Percentiles rank a stretch among this genome's conserved stretches.
These are phyloP conservation scores for Spodoptera picta DNA, from an alignment of 2,888 invertebrate species.

Conservation along the genomic window DNA sequence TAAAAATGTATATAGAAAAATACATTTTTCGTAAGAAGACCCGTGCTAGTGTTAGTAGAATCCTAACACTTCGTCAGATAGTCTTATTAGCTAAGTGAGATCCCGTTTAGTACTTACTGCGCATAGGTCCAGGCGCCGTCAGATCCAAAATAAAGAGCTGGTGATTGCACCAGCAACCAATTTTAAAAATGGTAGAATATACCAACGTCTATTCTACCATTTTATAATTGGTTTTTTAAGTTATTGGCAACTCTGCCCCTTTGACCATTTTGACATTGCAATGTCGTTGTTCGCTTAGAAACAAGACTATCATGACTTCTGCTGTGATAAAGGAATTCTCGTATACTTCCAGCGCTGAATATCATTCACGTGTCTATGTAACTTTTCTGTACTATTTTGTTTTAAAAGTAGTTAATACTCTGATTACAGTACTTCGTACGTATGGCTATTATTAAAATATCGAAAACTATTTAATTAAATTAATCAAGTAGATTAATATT, in stretches of 20 bases:
- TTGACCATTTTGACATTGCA: too few relatives aligned
- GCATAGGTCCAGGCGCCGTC: background rate
- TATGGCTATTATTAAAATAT: conserved; percentile 24
- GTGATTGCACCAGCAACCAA: too few relatives aligned
- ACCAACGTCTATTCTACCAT: too few relatives aligned
- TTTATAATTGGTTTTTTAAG: too few relatives aligned
- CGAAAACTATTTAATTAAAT: conserved; percentile 22
- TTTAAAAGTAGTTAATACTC: conserved; percentile 60
- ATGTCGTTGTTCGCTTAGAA: too few relatives aligned
- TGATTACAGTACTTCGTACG: conserved; percentile 28
- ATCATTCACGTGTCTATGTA: conserved; percentile 37
- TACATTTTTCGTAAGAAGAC: conserved; percentile 1
- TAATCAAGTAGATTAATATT: conserved; percentile 18
- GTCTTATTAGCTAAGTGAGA: conserved; percentile 12
- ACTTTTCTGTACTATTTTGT: conserved; percentile 61
- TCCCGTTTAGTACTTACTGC: background rate
- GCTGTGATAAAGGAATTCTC: conserved; percentile 52
- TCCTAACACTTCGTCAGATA: conserved; percentile 15
- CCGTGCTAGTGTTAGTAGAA: conserved; percentile 30
- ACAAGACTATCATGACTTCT: conserved; percentile 25
- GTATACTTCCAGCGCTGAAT: conserved; percentile 40
- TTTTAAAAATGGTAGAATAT: too few relatives aligned
- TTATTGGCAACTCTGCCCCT: background rate
- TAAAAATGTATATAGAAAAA: background rate
- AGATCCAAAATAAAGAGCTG: too few relatives aligned